A percentile compares a stretch with the other conserved stretches of the same genome.
phyloP scores from a whole-genome alignment of 1,140 invertebrate species.

The Notospermus geniculatus region DNA sequence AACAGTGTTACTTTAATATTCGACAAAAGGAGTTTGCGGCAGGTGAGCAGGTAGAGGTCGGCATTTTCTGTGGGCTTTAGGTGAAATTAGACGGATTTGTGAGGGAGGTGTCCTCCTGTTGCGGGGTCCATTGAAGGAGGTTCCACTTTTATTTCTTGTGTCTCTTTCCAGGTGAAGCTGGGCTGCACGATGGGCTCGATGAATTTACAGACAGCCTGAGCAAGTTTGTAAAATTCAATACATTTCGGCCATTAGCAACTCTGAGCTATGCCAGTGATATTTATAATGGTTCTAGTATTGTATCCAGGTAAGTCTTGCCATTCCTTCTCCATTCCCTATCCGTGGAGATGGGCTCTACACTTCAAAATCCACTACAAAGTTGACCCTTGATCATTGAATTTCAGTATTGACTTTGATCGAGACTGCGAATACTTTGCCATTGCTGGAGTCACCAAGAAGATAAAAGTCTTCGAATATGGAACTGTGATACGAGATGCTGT shows the following conservation, averaged over 20 bases:
- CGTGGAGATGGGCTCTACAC: no score
- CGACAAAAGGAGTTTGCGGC: constrained; percentile 68
- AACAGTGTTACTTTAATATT: constrained; percentile 79
- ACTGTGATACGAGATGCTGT: constrained; percentile 78
- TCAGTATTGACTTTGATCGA: constrained; percentile 93
- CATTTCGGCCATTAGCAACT: constrained; percentile 77
- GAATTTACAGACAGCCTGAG: constrained; percentile 82
- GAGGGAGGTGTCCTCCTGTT: no score
- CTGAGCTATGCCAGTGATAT: constrained; percentile 88
- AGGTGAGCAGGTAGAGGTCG: no score
- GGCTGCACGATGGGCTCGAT: constrained; percentile 62
- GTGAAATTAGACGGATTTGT: no score
- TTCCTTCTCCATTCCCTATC: no score
- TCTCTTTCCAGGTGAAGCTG: constrained; percentile 37
- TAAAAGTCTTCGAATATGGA: constrained; percentile 87
- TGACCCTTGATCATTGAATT: constrained; percentile 27
- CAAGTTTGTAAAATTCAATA: constrained; percentile 83
- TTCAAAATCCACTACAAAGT: no score
- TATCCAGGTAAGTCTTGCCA: constrained; percentile 66
- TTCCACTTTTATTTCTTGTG: no score
- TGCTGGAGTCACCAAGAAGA: constrained; percentile 92
- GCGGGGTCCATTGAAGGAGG: no score
- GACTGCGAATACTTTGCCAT: constrained; percentile 96
- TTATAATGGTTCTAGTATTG: constrained; percentile 84
- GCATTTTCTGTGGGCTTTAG: no score